phyloP scores from a whole-genome alignment of 1,140 invertebrate species.

The Zaprionus camerounensis region DNA sequence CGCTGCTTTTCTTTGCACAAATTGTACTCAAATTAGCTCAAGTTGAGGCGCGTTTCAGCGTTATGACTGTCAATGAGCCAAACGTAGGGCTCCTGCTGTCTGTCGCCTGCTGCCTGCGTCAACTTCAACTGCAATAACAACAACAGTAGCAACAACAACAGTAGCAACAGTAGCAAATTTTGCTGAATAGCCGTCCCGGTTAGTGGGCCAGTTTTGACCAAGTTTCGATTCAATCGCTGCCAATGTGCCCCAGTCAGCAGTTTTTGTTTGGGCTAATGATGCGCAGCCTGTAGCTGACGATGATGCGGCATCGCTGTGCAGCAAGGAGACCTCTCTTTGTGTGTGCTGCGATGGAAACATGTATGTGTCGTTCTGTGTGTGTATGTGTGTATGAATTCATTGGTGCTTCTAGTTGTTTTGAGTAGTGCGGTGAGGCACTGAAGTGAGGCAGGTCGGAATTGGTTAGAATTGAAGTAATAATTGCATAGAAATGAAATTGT shows the following conservation, averaged over 20 bases:
- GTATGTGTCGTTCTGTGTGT: neutral
- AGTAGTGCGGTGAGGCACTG: neutral
- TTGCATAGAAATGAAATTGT: neutral
- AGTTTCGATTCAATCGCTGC: slow-evolving; percentile 37
- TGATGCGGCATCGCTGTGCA: slow-evolving; percentile 30
- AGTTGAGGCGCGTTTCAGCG: slow-evolving; percentile 75
- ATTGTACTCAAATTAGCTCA: slow-evolving; percentile 78
- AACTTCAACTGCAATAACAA: slow-evolving; percentile 42
- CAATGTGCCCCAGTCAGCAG: slow-evolving; percentile 71
- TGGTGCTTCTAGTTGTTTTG: slow-evolving; percentile 6
- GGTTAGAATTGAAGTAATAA: neutral
- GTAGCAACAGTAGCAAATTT: slow-evolving; percentile 24
- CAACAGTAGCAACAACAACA: slow-evolving; percentile 29
- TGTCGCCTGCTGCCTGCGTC: slow-evolving; percentile 37
- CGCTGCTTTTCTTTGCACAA: slow-evolving; percentile 57
- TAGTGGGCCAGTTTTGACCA: slow-evolving; percentile 40
- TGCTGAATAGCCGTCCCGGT: slow-evolving; percentile 19
- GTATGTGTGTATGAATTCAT: neutral
- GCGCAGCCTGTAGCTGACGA: slow-evolving; percentile 64
- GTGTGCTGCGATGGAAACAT: slow-evolving; percentile 15
- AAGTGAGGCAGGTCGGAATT: neutral
- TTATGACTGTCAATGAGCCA: slow-evolving; percentile 81
- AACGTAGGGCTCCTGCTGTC: slow-evolving; percentile 28
- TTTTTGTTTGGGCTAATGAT: slow-evolving; percentile 75
- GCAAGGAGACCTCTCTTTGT: neutral